Evolutionary conservation across 2,113 vertebrate species (phyloP).

Genomic region (Clinocottus analis): DNA sequence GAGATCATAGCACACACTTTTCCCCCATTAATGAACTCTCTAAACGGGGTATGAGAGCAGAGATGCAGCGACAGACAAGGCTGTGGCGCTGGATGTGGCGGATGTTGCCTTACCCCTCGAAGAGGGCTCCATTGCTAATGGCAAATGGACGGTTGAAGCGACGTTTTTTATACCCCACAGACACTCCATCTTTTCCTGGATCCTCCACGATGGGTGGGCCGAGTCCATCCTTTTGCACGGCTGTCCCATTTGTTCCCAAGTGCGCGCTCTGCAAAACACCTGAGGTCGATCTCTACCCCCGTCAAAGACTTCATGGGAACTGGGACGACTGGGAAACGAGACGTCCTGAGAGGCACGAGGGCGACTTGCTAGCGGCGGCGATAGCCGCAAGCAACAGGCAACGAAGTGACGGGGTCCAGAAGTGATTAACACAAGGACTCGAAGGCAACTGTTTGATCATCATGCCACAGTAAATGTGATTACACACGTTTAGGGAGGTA

Average conservation of each 20-base stretch:
- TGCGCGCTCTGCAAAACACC: conserved; percentile 44
- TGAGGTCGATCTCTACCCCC: conserved; percentile 4
- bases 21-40: conserved; percentile 61
- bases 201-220: conserved; percentile 17
- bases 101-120: conserved; percentile 69
- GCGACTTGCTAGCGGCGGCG: not conserved
- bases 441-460: conserved; percentile 8
- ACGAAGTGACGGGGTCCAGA: not conserved
- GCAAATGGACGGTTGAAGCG: conserved; percentile 60
- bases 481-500: not conserved
- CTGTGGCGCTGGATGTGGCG: conserved; percentile 44
- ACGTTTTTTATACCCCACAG: conserved; percentile 50
- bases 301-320: conserved; percentile 63
- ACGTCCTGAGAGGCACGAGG: not conserved
- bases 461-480: conserved; percentile 10
- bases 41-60: conserved; percentile 55
- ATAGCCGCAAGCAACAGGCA: conserved; percentile 14
- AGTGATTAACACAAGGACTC: conserved; percentile 21
- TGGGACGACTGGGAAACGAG: conserved; percentile 18
- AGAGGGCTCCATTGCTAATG: conserved; percentile 60
- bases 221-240: conserved; percentile 15
- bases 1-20: conserved; percentile 25
- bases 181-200: conserved; percentile 39
- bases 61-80: conserved; percentile 58
- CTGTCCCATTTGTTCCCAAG: conserved; percentile 42